Percentiles rank a stretch among this genome's conserved stretches.
phyloP scores from a whole-genome alignment of 64 coral and sea anemone species.

The Montipora cactus region DNA sequence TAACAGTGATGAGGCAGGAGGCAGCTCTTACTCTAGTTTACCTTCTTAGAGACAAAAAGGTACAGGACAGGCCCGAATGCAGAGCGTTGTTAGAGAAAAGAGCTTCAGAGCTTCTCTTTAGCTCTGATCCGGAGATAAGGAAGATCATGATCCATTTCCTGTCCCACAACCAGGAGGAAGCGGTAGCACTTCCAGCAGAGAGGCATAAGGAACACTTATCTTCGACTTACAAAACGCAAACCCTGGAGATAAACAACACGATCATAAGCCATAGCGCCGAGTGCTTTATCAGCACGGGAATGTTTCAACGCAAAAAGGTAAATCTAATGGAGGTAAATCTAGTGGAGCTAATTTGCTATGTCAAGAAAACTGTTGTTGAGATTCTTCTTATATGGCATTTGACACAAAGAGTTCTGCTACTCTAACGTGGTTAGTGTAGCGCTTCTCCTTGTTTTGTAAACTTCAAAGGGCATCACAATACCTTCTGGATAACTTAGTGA shows the following conservation, averaged over 20 bases:
- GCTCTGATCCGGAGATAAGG: not conserved
- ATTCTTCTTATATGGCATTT: no score
- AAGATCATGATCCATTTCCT: not conserved
- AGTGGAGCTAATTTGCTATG: no score
- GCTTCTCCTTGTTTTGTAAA: no score
- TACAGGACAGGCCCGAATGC: slow-evolving; percentile 21
- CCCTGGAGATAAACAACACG: not conserved
- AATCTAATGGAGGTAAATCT: not conserved
- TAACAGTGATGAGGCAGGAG: not conserved
- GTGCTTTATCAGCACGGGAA: not conserved
- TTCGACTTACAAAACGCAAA: not conserved
- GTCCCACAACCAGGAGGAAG: not conserved
- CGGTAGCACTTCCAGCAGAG: not conserved
- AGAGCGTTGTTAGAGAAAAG: not conserved
- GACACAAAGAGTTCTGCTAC: no score
- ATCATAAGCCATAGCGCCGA: not conserved
- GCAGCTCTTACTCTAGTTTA: not conserved
- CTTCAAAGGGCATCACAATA: no score
- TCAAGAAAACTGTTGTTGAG: no score
- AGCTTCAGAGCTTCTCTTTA: not conserved
- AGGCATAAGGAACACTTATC: not conserved
- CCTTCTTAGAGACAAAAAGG: not conserved
- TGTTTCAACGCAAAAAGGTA: slow-evolving; percentile 22
- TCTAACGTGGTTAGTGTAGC: no score
- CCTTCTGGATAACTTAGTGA: no score